phyloP scores from a whole-genome alignment of 2,113 vertebrate genomes.

The Tauraco erythrolophus region DNA sequence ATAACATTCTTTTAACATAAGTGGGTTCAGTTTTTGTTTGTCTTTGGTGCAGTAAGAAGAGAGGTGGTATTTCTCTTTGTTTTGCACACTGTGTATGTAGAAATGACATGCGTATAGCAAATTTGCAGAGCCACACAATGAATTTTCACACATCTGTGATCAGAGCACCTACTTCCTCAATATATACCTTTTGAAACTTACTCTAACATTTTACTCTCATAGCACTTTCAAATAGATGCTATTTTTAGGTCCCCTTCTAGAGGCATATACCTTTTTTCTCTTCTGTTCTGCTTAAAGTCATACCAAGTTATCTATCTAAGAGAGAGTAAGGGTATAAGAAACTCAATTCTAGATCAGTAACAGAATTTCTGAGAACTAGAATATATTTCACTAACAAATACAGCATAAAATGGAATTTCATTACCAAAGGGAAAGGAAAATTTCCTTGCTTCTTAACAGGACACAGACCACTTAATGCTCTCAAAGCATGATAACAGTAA shows the following conservation, averaged over 20 bases:
- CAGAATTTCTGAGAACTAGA: neutral
- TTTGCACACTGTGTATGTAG: neutral
- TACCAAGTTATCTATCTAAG: neutral
- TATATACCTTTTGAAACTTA: neutral
- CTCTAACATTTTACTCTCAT: neutral
- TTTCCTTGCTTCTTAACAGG: neutral
- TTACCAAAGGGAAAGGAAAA: neutral
- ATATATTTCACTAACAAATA: neutral
- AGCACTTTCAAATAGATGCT: neutral
- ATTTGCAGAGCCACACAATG: neutral
- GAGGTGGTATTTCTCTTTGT: neutral
- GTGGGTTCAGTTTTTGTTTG: neutral
- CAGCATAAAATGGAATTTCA: neutral
- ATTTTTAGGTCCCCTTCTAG: neutral
- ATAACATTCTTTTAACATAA: neutral
- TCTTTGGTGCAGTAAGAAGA: neutral
- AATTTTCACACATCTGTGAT: neutral
- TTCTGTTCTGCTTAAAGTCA: neutral
- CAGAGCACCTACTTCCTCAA: neutral
- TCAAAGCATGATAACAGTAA: neutral
- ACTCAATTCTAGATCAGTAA: neutral
- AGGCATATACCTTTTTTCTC: neutral
- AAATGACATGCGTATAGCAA: neutral
- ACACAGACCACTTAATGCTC: neutral
- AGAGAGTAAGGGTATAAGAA: neutral